Base-by-base conservation (phyloP, 2,888 invertebrate genomes). In the Deilephila elpenor region DNA sequence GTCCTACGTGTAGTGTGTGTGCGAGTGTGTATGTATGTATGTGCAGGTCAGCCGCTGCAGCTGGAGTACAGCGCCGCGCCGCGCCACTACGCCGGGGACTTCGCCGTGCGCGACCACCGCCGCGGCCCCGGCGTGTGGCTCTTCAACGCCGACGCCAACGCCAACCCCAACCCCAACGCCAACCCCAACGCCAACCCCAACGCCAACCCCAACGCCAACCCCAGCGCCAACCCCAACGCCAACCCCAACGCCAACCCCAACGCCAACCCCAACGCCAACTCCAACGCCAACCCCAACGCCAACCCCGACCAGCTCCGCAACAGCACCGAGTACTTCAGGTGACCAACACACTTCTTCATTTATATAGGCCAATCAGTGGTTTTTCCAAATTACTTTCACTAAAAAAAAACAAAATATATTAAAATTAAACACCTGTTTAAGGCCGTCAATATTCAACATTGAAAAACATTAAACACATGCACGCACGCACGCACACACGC, bases 61-160 rank as follows among this genome's bases (percentile, higher is more conserved):
- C 86, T 93, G 74, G 92, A 93, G 84, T 91, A 86, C 84, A 80
- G 84, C 0, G 75, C 80, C 0, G 89, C 92, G 0, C 85, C 92
- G 0, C 84, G 86, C 0, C 84, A 90, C 11, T 93, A 90, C 87
- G 84, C 78, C 75, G 77, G 83, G 0, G 91, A 94, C 37, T 93
- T 93, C 82, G 87, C 88, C 53, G 93, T 94, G 2, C 82, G 82
- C 0, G 94, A 94, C 79, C 93, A 94, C 85, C 88, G 86, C 74
- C 75, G 83, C 59, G 83, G 80, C n/a, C 85, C 83, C 2, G 91
- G 92, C 0, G 91, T 93, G 0, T 93, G 93, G 93, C 77, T 93
- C 0, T 94, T 88, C 83, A 92, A 89, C 80, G 83, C 82, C 6
- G 77, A 81, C 0, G 89, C 82, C 6, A 78, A 81, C 79, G 75